A percentile compares a stretch with the other conserved stretches of the same genome.
Conservation (phyloP, 37 sponge, comb jelly and placozoan species). For the Chondrilla cf. caribensis region DNA sequence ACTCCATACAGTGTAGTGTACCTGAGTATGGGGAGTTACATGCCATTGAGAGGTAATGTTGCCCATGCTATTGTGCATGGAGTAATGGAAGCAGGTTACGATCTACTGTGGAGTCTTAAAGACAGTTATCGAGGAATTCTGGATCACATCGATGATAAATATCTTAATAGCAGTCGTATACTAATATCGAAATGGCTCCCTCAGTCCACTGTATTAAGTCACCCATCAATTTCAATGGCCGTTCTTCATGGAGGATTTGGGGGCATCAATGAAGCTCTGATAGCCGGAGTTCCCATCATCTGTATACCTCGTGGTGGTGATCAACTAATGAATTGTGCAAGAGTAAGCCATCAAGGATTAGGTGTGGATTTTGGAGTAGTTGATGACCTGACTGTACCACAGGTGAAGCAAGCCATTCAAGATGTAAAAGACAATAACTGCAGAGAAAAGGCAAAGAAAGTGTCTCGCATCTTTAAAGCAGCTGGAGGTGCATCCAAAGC, state of each 20-base stretch:
- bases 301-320: conserved; percentile 1
- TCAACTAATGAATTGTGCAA: conserved; percentile 2
- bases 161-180: not conserved
- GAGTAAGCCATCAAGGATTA: conserved; percentile 7
- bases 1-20: conserved; percentile 15
- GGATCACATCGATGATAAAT: not conserved
- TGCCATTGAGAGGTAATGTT: not conserved
- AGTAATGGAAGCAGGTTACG: not conserved
- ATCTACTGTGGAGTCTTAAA: conserved; percentile 23
- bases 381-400: not conserved
- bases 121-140: not conserved
- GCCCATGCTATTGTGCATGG: not conserved
- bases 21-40: conserved; percentile 31
- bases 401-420: not conserved
- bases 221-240: conserved; percentile 15
- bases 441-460: not conserved
- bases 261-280: conserved; percentile 33
- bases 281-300: conserved; percentile 26
- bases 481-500: not conserved
- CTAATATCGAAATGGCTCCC: conserved; percentile 6
- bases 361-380: not conserved
- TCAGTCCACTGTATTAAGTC: conserved; percentile 24
- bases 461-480: not conserved
- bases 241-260: conserved; percentile 35
- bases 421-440: not conserved